Evolutionary conservation across 2,797 vertebrate genomes (phyloP), one percentile per base, ranked within the genome.

Genomic region (Tokudaia tokunoshimensis): DNA sequence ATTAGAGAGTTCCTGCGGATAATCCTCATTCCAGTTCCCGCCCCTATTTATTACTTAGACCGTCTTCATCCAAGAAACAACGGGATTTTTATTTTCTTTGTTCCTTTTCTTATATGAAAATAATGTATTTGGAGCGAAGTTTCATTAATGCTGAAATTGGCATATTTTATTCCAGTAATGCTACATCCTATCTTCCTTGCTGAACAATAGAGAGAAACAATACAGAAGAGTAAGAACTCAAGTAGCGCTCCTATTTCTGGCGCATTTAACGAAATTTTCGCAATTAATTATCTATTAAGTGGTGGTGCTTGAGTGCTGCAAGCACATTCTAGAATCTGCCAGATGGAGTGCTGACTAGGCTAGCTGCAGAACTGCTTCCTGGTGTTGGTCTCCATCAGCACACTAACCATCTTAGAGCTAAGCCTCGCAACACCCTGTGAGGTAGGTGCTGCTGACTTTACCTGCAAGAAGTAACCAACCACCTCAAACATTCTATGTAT

Each of bases 401-500:
- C 26, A 96, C 55, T 89, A 94, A 87, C 37, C 55, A 34, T 75
- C 91, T 95, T 89, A 92, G 90, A 37, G 87, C 12, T n/a, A 91
- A 94, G 84, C 93, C 83, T 94, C 89, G 93, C 61, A 97, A 85
- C 72, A 96, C 76, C 94, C 95, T 95, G 59, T 95, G 92, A 96
- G 82, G 78, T 44, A 89, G 87, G 74, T 34, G 91, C 44, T 93
- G 31, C 50, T 84, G 90, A 84, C 17, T 91, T 96, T 75, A 94
- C n/a, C n/a, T 12, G 26, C 47, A 50, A 79, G 70, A 72, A 93
- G 92, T 59, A 86, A 93, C 63, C 87, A 86, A 93, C 63, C 88
- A 78, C 76, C n/a, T 92, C 72, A 95, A 79, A 52, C 85, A n/a
- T 92, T 52, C 92, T 12, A 90, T 41, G 63, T 74, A 26, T 3